A percentile compares a stretch with the other conserved stretches of the same genome.
Evolutionary conservation across 2,797 vertebrate species (phyloP).

Genomic region (Spinus olivaceus): DNA sequence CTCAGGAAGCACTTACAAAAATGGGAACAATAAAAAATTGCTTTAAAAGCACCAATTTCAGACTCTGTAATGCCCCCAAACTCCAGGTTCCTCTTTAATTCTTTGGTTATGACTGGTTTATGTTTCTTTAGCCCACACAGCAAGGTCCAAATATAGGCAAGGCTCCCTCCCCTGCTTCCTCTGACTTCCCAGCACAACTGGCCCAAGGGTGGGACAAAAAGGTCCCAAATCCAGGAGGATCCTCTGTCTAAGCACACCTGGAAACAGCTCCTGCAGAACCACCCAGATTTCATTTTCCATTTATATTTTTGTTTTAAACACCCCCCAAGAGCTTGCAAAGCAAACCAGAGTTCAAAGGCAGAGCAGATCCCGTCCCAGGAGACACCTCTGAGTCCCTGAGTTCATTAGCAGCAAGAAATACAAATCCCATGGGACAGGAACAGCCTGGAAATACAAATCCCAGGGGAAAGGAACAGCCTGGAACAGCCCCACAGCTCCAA

Average conservation of each 20-base stretch:
- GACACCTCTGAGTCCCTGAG: neutral
- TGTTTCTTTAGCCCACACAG: neutral
- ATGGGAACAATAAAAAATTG: fast-evolving
- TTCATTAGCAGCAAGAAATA: neutral
- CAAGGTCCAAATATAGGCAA: neutral
- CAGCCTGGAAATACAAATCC: neutral
- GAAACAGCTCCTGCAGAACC: neutral
- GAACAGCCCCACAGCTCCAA: neutral
- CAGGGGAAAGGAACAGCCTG: neutral
- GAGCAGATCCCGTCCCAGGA: neutral
- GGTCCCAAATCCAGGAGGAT: fast-evolving
- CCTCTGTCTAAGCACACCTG: fast-evolving
- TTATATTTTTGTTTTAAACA: fast-evolving
- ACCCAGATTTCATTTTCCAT: fast-evolving
- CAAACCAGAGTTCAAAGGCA: neutral
- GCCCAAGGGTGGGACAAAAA: neutral
- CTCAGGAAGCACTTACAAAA: neutral
- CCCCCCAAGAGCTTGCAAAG: neutral
- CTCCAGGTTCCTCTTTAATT: neutral
- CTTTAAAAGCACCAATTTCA: neutral
- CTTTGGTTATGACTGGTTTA: neutral
- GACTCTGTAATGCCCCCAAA: neutral
- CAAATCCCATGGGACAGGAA: neutral
- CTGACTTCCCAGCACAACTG: neutral
- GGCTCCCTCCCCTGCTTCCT: neutral